phyloP scores from a whole-genome alignment of 2,113 vertebrate species.

The Hippopotamus amphibius region DNA sequence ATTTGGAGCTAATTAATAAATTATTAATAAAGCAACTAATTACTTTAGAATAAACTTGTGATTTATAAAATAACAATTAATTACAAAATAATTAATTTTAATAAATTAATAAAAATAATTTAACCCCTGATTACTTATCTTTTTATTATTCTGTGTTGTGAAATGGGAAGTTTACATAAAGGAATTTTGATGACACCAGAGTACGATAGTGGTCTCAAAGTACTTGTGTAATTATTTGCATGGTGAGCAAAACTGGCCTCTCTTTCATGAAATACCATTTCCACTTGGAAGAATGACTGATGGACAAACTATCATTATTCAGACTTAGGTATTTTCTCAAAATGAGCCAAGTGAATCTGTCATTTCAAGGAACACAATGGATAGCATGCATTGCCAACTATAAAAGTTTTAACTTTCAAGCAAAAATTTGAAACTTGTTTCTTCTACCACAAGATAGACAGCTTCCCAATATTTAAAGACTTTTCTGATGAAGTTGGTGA shows the following conservation, averaged over 20 bases:
- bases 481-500: background rate
- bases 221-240: background rate
- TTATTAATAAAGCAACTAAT: background rate
- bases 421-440: background rate
- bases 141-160: background rate
- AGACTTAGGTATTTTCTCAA: background rate
- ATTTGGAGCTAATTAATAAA: background rate
- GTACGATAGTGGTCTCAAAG: background rate
- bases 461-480: background rate
- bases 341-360: background rate
- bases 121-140: background rate
- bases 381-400: background rate
- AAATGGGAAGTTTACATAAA: background rate
- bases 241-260: background rate
- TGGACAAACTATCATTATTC: background rate
- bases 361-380: conserved; percentile 11
- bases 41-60: background rate
- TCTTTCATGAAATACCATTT: background rate
- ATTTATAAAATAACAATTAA: background rate
- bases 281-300: background rate
- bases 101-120: background rate
- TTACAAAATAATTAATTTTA: background rate
- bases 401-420: background rate
- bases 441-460: background rate
- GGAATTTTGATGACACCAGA: background rate